These are phyloP conservation scores for Ispidina picta DNA, from an alignment of 2,797 vertebrate species.

Conservation along the genomic window DNA sequence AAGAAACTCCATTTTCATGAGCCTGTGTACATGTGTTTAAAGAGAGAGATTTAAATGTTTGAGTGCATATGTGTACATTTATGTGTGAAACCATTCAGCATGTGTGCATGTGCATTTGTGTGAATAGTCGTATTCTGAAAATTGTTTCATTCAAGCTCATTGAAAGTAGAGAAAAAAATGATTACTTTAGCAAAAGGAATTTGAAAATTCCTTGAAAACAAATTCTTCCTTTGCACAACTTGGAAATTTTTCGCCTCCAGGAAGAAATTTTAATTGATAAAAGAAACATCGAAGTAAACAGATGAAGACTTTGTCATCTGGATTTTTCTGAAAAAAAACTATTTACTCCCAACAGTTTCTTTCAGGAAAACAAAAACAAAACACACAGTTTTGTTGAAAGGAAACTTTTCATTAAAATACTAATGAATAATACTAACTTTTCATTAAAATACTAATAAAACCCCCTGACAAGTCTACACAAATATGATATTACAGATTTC, in stretches of 20 bases:
- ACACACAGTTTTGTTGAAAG: background rate
- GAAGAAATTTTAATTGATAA: background rate
- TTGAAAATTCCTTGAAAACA: background rate
- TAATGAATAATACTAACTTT: background rate
- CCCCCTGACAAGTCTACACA: background rate
- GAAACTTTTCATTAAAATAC: background rate
- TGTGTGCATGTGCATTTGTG: rapidly evolving
- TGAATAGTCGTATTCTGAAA: background rate
- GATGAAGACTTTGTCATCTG: background rate
- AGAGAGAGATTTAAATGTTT: background rate
- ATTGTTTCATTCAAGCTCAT: background rate
- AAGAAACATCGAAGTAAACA: background rate
- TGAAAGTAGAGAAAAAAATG: background rate
- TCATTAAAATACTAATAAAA: background rate
- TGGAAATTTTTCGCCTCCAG: background rate
- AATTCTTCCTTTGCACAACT: background rate
- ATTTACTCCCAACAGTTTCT: background rate
- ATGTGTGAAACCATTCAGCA: background rate
- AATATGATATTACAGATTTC: background rate
- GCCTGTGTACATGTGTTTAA: no score
- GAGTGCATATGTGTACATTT: background rate
- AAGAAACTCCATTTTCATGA: background rate
- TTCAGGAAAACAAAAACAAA: background rate
- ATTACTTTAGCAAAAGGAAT: background rate
- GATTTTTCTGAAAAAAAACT: background rate